A percentile compares a stretch with the other conserved stretches of the same genome.
These are phyloP conservation scores for Thecocarcelia acutangulata DNA, from an alignment of 2,888 invertebrate genomes.

Conservation along the genomic window DNA sequence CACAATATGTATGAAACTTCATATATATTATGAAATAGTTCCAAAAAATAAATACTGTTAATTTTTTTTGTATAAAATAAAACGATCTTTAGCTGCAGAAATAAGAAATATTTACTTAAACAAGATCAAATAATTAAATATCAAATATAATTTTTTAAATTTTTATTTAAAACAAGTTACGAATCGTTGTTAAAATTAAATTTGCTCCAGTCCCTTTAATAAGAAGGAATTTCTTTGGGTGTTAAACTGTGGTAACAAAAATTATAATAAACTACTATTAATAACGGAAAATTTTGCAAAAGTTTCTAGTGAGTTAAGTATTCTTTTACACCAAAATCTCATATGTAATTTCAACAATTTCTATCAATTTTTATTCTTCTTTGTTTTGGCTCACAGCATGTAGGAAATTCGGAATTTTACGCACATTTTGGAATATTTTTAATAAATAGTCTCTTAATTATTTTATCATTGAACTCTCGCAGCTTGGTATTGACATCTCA, in stretches of 20 bases:
- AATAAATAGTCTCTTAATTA: slow-evolving; percentile 33
- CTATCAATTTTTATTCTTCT: neutral
- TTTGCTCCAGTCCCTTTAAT: slow-evolving; percentile 23
- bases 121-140: too few species aligned
- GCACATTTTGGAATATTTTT: neutral
- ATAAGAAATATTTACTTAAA: too few species aligned
- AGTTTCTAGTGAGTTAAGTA: too few species aligned
- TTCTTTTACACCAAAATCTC: too few species aligned
- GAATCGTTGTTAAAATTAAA: slow-evolving; percentile 59
- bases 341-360: slow-evolving; percentile 11
- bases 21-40: too few species aligned
- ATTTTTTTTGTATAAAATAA: too few species aligned
- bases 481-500: slow-evolving; percentile 62
- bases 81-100: too few species aligned
- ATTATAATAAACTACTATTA: neutral
- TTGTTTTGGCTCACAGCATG: neutral
- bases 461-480: slow-evolving; percentile 41
- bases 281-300: neutral
- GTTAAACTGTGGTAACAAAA: too few species aligned
- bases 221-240: too few species aligned
- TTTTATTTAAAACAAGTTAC: slow-evolving; percentile 59
- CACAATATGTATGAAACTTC: too few species aligned
- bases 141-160: too few species aligned
- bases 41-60: too few species aligned
- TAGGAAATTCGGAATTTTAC: neutral